Percentiles rank a stretch among this genome's conserved stretches.
Conservation (phyloP, 2,797 vertebrate species). For the Artibeus jamaicensis region DNA sequence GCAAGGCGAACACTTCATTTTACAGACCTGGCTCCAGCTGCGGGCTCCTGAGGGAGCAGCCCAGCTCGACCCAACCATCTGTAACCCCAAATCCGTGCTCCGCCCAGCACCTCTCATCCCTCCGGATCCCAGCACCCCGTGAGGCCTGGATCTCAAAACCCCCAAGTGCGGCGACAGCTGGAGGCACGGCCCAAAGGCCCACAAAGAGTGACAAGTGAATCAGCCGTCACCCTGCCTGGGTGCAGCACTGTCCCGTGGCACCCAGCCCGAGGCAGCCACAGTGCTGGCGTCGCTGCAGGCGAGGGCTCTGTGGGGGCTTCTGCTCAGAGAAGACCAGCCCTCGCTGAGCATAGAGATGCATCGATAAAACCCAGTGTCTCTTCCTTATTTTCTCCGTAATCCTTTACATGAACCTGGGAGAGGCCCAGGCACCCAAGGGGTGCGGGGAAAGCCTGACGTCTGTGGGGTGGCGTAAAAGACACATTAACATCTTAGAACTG, state of each 20-base stretch:
- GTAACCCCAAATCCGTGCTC: neutral
- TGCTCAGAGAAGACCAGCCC: neutral
- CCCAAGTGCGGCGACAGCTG: too few relatives aligned
- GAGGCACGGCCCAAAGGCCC: neutral
- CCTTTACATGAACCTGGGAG: neutral
- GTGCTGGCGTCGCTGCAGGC: neutral
- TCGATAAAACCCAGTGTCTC: fast-evolving
- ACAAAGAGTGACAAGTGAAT: too few relatives aligned
- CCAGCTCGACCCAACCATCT: too few relatives aligned
- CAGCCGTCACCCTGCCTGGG: fast-evolving
- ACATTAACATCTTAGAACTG: neutral
- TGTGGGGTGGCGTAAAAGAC: too few relatives aligned
- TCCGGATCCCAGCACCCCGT: neutral
- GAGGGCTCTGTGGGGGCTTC: neutral
- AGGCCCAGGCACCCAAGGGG: neutral
- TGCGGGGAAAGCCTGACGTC: too few relatives aligned
- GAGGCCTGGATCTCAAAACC: neutral
- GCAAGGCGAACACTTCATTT: fast-evolving
- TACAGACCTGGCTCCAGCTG: neutral
- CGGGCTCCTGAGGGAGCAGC: too few relatives aligned
- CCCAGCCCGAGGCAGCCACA: neutral
- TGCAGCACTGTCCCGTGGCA: too few relatives aligned
- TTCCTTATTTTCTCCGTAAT: neutral
- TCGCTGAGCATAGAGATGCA: neutral
- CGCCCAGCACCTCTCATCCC: too few relatives aligned